Percentiles rank a stretch among this genome's conserved stretches.
phyloP scores from a whole-genome alignment of 1,140 invertebrate genomes.

The Rhyzopertha dominica region DNA sequence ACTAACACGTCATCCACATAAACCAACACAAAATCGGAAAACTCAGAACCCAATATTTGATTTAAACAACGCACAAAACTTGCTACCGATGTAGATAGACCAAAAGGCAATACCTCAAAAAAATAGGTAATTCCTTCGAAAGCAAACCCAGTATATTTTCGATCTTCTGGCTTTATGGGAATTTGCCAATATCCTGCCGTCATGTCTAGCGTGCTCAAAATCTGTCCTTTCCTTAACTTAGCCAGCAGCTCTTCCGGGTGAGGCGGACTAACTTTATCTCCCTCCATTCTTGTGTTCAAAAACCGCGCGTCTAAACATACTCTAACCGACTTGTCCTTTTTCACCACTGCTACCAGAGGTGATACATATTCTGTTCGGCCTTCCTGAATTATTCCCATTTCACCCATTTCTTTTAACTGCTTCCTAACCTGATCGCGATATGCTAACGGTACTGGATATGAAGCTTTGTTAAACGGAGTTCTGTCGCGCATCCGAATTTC shows the following conservation, averaged over 20 bases:
- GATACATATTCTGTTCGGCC: not conserved
- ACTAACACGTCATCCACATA: conserved; percentile 48
- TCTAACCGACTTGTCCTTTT: no score
- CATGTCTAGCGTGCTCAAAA: no score
- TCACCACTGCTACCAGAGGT: conserved; percentile 1
- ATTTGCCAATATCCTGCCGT: no score
- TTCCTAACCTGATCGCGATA: not conserved
- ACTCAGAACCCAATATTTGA: no score
- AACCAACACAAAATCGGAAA: no score
- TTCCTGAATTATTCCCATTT: conserved; percentile 1
- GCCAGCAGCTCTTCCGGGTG: conserved; percentile 3
- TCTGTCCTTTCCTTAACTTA: not conserved
- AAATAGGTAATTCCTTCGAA: no score
- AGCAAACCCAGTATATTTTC: no score
- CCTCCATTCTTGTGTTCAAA: not conserved
- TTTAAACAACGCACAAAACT: no score
- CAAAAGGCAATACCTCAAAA: no score
- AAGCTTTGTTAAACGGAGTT: conserved; percentile 19
- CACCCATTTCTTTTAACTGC: conserved; percentile 2
- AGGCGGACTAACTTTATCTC: not conserved
- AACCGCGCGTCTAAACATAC: conserved; percentile 4
- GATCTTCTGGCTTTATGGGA: no score
- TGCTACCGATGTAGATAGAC: no score
- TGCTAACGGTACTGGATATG: conserved; percentile 9
- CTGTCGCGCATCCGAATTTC: conserved; percentile 25